Evolutionary conservation across 1,140 invertebrate genomes (phyloP).

Genomic region (Calephelis virginiensis): DNA sequence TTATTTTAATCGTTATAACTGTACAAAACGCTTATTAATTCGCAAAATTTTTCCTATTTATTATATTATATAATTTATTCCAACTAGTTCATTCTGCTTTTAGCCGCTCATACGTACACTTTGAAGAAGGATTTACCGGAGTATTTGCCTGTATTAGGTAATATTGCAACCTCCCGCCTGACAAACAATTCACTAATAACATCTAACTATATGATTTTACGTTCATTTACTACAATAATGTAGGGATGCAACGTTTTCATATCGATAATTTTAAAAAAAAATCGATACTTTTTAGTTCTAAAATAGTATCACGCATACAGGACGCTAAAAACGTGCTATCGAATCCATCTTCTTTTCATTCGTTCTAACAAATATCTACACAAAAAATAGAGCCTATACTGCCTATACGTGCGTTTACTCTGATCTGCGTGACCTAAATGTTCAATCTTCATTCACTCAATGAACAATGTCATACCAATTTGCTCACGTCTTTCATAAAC

Average conservation of each 20-base stretch:
- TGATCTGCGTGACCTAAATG: neutral
- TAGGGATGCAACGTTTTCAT: slow-evolving; percentile 2
- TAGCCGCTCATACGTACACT: slow-evolving; percentile 71
- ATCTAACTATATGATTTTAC: slow-evolving; percentile 73
- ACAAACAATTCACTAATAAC: slow-evolving; percentile 64
- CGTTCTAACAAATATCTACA: no score
- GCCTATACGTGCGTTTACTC: no score
- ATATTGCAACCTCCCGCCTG: slow-evolving; percentile 73
- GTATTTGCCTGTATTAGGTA: slow-evolving; percentile 27
- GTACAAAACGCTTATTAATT: slow-evolving; percentile 73
- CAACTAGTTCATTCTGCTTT: slow-evolving; percentile 53
- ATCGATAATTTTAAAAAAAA: neutral
- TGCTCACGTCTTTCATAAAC: no score
- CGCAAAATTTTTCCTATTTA: slow-evolving; percentile 70
- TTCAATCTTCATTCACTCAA: neutral
- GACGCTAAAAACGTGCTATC: neutral
- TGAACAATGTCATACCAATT: neutral
- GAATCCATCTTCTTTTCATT: no score
- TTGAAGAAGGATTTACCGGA: slow-evolving; percentile 69
- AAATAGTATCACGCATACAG: neutral
- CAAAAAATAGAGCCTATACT: no score
- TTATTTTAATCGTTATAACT: slow-evolving; percentile 65
- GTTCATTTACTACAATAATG: slow-evolving; percentile 63
- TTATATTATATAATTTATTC: slow-evolving; percentile 49
- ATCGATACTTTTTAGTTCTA: neutral